Percentiles rank a stretch among this genome's conserved stretches.
phyloP scores from a whole-genome alignment of 2,113 vertebrate species.

The Chionis minor region DNA sequence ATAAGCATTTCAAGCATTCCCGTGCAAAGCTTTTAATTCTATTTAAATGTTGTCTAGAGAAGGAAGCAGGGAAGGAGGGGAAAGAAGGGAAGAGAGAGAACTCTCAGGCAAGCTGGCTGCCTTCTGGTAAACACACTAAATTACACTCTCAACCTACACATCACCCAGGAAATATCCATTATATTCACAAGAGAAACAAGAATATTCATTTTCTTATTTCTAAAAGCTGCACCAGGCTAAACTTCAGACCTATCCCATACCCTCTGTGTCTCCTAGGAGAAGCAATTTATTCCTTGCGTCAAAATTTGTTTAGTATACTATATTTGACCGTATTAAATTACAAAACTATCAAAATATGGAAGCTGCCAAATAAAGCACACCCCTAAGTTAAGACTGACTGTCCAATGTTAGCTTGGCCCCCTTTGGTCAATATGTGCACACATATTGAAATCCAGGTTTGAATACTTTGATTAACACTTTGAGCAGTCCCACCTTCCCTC shows the following conservation, averaged over 20 bases:
- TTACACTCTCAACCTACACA: not conserved
- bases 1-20: constrained; percentile 57
- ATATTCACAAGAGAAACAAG: not conserved
- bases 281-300: not conserved
- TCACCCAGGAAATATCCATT: not conserved
- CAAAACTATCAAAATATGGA: not conserved
- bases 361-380: not conserved
- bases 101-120: not conserved
- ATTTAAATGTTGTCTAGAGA: not conserved
- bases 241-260: not conserved
- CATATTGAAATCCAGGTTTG: not conserved
- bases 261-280: not conserved
- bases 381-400: not conserved
- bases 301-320: not conserved
- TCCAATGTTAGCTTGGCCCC: not conserved
- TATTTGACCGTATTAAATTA: not conserved
- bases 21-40: constrained; percentile 36
- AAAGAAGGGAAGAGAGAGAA: constrained; percentile 15
- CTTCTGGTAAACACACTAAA: constrained; percentile 19
- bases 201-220: not conserved
- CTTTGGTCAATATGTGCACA: not conserved
- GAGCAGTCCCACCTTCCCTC: not conserved
- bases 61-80: not conserved
- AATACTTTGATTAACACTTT: not conserved
- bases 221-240: not conserved